A percentile compares a stretch with the other conserved stretches of the same genome.
phyloP scores from a whole-genome alignment of 2,113 vertebrate genomes.

The Colius striatus region DNA sequence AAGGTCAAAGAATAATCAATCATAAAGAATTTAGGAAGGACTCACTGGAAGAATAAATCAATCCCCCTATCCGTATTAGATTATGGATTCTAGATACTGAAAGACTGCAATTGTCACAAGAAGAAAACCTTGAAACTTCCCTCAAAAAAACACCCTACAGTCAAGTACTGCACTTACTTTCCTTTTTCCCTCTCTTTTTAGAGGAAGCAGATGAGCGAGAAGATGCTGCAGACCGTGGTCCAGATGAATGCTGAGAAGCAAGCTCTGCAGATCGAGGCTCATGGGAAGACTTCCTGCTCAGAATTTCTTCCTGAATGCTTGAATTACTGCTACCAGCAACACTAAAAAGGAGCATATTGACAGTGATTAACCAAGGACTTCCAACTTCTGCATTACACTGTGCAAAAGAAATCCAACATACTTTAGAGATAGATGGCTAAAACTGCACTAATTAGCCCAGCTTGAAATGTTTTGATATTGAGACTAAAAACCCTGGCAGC shows the following conservation, averaged over 20 bases:
- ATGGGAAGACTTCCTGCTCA: constrained; percentile 74
- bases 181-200: constrained; percentile 81
- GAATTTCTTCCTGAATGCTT: constrained; percentile 81
- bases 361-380: background rate
- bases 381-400: background rate
- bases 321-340: constrained; percentile 72
- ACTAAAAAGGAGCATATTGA: constrained; percentile 19
- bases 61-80: background rate
- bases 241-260: constrained; percentile 78
- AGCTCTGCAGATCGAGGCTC: constrained; percentile 68
- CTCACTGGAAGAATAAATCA: background rate
- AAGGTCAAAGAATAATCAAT: background rate
- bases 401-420: background rate
- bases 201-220: constrained; percentile 82
- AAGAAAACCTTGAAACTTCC: background rate
- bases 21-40: background rate
- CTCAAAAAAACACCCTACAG: background rate
- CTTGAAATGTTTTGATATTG: background rate
- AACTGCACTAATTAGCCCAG: background rate
- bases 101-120: background rate
- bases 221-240: constrained; percentile 78
- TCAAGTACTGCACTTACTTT: constrained; percentile 67
- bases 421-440: background rate
- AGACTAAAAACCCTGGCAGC: background rate
- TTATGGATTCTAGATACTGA: background rate